Percentiles rank a stretch among this genome's conserved stretches.
These are phyloP conservation scores for Tympanuchus pallidicinctus DNA, from an alignment of 2,113 vertebrate genomes.

Conservation along the genomic window DNA sequence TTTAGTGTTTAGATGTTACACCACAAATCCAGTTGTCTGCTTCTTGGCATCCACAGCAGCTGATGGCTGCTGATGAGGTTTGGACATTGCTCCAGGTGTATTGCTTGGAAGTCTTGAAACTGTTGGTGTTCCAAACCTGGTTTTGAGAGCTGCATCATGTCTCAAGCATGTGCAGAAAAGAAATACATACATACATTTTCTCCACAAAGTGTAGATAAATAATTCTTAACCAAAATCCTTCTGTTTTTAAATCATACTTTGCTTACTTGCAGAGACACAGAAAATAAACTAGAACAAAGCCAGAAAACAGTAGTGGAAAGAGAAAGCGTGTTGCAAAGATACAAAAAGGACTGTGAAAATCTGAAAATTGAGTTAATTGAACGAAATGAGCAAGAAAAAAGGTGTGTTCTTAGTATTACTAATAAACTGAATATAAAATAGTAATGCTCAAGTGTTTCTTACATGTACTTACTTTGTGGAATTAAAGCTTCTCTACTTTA, in stretches of 20 bases:
- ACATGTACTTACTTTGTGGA: not conserved
- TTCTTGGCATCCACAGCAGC: not conserved
- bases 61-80: not conserved
- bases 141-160: not conserved
- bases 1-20: not conserved
- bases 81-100: not conserved
- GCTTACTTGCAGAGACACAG: slow-evolving; percentile 80
- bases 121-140: not conserved
- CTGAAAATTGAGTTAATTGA: slow-evolving; percentile 84
- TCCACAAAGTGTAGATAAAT: not conserved
- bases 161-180: not conserved
- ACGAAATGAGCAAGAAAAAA: slow-evolving; percentile 81
- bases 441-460: not conserved
- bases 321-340: slow-evolving; percentile 78
- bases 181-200: not conserved
- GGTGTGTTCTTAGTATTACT: slow-evolving; percentile 72
- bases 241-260: not conserved
- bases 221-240: not conserved
- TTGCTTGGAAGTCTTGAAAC: not conserved
- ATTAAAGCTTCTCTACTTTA: not conserved
- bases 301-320: slow-evolving; percentile 83
- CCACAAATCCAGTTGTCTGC: not conserved
- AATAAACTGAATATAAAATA: not conserved
- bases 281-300: slow-evolving; percentile 84
- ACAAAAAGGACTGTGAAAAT: slow-evolving; percentile 81